Base-by-base conservation (phyloP, 2,888 invertebrate species). In the Pandemis corylana region DNA sequence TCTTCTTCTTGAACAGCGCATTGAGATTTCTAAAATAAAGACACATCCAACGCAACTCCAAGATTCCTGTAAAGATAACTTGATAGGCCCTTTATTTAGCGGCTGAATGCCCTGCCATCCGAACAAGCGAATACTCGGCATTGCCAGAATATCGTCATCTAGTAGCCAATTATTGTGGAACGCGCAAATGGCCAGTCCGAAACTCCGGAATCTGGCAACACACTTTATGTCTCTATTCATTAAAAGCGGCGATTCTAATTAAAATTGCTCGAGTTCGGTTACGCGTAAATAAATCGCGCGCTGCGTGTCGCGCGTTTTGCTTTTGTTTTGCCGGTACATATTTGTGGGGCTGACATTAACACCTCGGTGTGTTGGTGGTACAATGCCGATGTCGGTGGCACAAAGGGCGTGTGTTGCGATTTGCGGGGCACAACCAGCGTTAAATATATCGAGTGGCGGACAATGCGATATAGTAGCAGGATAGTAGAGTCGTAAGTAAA, bases 221-320 rank as follows among this genome's bases (percentile, higher is more conserved):
- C 80, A 79, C 78, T 86, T 89, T 89, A 90, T 90, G 89, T 90
- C 90, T 90, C 86, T 90, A 90, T 91, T 89, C 89, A 90, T 90
- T 89, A 88, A 86, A 88, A 83, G 80, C 81, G 79, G 79, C 82
- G 79, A 83, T 83, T 85, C 90, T 91, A 91, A 91, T 91, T 91
- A 91, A 91, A 91, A 91, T 91, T 90, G 89, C 87, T 91, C 81
- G 81, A 82, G 80, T 79, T 80, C 81, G 84, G 85, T 86, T 82
- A 84, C 82, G 82, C 84, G 84, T 78, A 85, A 87, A 90, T 90
- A 90, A 90, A 90, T 88, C 86, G 81, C 83, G 78, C 70, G 68
- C 75, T 78, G 78, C 85, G 80, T 87, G 89, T 85, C 75, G 41
- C n/a, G 72, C 13, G 66, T 81, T 81, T 83, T 84, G 83, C 79